Conservation (phyloP, 2,113 vertebrate genomes). For the Ptilorrhoa leucosticta region DNA sequence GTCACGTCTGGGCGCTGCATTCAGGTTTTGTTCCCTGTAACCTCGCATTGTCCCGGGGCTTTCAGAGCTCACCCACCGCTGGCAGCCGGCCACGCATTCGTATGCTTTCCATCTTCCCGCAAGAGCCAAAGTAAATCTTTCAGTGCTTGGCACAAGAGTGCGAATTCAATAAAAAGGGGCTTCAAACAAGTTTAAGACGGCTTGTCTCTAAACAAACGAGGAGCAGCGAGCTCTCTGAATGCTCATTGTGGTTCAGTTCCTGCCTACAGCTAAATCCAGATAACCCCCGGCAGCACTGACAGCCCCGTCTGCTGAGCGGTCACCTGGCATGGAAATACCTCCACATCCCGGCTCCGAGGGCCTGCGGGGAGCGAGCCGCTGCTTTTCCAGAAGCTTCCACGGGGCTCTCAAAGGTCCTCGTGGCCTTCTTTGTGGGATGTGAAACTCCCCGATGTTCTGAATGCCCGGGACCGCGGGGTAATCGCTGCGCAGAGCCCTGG, state of each 20-base stretch:
- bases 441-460: not conserved
- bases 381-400: not conserved
- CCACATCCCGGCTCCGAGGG: not conserved
- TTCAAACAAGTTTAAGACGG: constrained; percentile 47
- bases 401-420: not conserved
- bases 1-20: not conserved
- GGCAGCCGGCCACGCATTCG: constrained; percentile 46
- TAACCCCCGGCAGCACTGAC: not conserved
- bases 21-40: not conserved
- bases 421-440: not conserved
- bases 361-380: not conserved
- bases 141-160: constrained; percentile 51
- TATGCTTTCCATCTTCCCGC: constrained; percentile 40
- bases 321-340: constrained; percentile 5
- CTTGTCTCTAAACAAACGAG: constrained; percentile 39
- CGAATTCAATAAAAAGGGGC: constrained; percentile 43
- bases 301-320: not conserved
- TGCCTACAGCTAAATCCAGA: not conserved
- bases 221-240: constrained; percentile 11
- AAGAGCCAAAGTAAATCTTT: constrained; percentile 54
- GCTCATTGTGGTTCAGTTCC: not conserved
- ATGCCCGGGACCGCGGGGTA: not conserved
- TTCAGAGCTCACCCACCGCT: constrained; percentile 27
- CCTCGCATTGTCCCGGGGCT: constrained; percentile 7
- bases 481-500: not conserved